phyloP scores from a whole-genome alignment of 1,140 invertebrate genomes.

The Musca domestica region DNA sequence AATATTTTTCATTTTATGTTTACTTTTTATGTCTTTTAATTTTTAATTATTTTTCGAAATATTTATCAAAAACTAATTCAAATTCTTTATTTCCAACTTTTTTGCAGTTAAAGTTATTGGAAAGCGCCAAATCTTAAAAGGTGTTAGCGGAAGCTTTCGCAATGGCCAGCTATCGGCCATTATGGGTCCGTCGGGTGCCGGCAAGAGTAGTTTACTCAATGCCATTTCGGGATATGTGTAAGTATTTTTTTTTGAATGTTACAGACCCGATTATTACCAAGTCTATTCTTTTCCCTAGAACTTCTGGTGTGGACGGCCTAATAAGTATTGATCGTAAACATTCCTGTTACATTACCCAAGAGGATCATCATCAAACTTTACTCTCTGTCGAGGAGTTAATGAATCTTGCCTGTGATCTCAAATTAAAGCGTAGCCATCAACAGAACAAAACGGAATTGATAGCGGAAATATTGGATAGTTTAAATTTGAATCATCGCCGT shows the following conservation, averaged over 20 bases:
- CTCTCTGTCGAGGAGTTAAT: conserved; percentile 82
- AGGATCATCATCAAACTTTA: conserved; percentile 77
- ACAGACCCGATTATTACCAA: background rate
- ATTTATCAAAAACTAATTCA: conserved; percentile 4
- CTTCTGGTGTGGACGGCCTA: conserved; percentile 57
- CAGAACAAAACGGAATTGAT: conserved; percentile 44
- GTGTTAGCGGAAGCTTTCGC: conserved; percentile 67
- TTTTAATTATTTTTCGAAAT: background rate
- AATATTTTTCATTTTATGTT: no score
- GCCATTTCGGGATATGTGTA: conserved; percentile 70
- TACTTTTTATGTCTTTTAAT: background rate
- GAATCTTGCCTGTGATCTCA: conserved; percentile 78
- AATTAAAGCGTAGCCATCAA: conserved; percentile 54
- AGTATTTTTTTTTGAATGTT: conserved; percentile 32
- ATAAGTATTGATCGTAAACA: conserved; percentile 58
- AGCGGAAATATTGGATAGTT: conserved; percentile 60
- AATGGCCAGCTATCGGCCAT: conserved; percentile 78
- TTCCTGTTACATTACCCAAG: conserved; percentile 86
- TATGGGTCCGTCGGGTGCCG: conserved; percentile 82
- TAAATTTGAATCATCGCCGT: conserved; percentile 63
- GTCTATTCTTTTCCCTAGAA: conserved; percentile 41
- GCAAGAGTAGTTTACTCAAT: conserved; percentile 75
- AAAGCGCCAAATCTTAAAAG: conserved; percentile 59
- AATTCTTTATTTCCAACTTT: conserved; percentile 18
- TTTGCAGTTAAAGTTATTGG: conserved; percentile 47